Evolutionary conservation across 2,888 invertebrate genomes (phyloP).

Genomic region (Salpingus planirostris): DNA sequence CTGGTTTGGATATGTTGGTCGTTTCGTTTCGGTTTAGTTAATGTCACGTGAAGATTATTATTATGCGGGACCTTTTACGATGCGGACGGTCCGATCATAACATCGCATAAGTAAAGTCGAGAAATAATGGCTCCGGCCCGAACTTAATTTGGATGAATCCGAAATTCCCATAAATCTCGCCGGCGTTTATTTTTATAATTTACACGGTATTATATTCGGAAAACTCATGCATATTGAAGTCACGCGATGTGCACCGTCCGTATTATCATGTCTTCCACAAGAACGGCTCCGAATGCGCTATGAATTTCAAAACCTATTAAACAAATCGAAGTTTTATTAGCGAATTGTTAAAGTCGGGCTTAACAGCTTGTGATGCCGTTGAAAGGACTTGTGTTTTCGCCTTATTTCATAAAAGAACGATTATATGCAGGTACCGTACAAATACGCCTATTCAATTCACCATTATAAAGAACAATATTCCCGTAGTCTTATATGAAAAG

Average conservation of each 20-base stretch:
- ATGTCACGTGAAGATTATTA: no score
- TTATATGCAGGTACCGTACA: constrained; percentile 10
- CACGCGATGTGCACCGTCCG: constrained; percentile 25
- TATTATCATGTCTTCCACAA: constrained; percentile 30
- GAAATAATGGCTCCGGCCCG: no score
- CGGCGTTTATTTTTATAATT: constrained; percentile 21
- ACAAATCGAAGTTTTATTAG: constrained; percentile 30
- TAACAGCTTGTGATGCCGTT: constrained; percentile 16
- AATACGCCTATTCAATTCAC: constrained; percentile 3
- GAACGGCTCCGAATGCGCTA: constrained; percentile 24
- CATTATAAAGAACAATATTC: constrained; percentile 10
- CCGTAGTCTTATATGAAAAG: constrained; percentile 4
- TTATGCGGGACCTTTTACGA: no score
- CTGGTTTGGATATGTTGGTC: no score
- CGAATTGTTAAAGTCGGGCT: constrained; percentile 16
- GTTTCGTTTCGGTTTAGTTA: no score
- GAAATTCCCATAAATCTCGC: no score
- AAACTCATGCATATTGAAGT: constrained; percentile 29
- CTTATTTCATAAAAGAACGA: constrained; percentile 7
- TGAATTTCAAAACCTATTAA: constrained; percentile 27
- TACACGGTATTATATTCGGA: constrained; percentile 24
- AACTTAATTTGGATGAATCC: no score
- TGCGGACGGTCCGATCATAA: no score
- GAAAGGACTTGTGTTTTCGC: constrained; percentile 11
- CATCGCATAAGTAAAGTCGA: no score